Evolutionary conservation across 2,797 vertebrate genomes (phyloP).

Genomic region (Aeoliscus strigatus): DNA sequence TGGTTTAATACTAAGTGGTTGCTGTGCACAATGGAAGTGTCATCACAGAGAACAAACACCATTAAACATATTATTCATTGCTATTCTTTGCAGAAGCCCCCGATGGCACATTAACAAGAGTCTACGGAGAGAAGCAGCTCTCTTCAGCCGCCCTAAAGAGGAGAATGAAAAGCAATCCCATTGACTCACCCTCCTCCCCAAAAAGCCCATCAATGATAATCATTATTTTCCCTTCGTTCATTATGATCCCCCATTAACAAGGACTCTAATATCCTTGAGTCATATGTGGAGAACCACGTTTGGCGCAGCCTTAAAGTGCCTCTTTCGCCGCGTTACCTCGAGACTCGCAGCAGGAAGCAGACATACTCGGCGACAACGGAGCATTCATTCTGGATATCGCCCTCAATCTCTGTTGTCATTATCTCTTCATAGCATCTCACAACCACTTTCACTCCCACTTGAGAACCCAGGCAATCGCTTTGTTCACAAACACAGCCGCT

Average conservation of each 20-base stretch:
- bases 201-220: slow-evolving; percentile 67
- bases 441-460: no score
- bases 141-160: slow-evolving; percentile 59
- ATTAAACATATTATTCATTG: slow-evolving; percentile 71
- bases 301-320: slow-evolving; percentile 28
- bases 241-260: slow-evolving; percentile 63
- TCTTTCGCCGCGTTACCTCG: slow-evolving; percentile 32
- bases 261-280: slow-evolving; percentile 46
- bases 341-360: slow-evolving; percentile 33
- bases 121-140: slow-evolving; percentile 65
- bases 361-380: slow-evolving; percentile 40
- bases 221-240: slow-evolving; percentile 67
- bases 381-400: slow-evolving; percentile 31
- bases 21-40: slow-evolving; percentile 48
- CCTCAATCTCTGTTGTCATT: no score
- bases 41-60: slow-evolving; percentile 70
- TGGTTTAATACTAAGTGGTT: slow-evolving; percentile 54
- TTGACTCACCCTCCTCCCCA: slow-evolving; percentile 60
- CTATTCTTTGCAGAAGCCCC: slow-evolving; percentile 51
- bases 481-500: no score
- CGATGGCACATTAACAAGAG: slow-evolving; percentile 70
- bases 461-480: no score
- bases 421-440: no score
- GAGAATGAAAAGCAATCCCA: slow-evolving; percentile 53
- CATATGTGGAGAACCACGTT: slow-evolving; percentile 19